A percentile compares a stretch with the other conserved stretches of the same genome.
Evolutionary conservation across 2,797 vertebrate genomes (phyloP).

Genomic region (Pyrocephalus nanus): DNA sequence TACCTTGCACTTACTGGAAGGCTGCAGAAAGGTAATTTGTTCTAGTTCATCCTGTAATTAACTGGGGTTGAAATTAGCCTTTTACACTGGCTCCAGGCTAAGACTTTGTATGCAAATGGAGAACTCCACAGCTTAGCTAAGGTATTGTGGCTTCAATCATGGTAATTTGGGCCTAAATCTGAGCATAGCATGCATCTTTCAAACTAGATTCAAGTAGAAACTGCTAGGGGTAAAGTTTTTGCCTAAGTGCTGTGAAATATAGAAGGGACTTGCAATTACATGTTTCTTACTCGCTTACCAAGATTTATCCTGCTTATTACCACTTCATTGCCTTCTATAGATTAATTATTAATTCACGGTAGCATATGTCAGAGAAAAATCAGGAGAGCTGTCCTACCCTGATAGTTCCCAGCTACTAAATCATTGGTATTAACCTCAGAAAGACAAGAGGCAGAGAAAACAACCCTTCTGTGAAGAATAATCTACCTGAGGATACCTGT

Average conservation of each 20-base stretch:
- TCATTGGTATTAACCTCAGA: slow-evolving; percentile 10
- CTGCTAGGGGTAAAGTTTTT: background rate
- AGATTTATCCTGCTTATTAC: background rate
- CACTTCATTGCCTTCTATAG: background rate
- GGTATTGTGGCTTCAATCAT: background rate
- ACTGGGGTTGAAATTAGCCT: background rate
- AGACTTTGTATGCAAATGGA: background rate
- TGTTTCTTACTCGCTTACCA: background rate
- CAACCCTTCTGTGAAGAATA: background rate
- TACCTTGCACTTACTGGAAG: background rate
- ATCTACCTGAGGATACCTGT: background rate
- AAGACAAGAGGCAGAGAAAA: slow-evolving; percentile 23
- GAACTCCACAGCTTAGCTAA: background rate
- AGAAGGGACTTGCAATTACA: background rate
- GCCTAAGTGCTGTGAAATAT: background rate
- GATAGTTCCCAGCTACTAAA: slow-evolving; percentile 1
- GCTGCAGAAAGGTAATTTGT: background rate
- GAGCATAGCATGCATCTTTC: slow-evolving; percentile 2
- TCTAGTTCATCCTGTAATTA: background rate
- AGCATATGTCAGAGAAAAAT: background rate
- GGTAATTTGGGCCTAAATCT: background rate
- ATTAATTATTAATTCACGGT: slow-evolving; percentile 4
- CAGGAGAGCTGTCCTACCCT: background rate
- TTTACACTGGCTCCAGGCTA: background rate
- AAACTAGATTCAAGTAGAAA: background rate